These are phyloP conservation scores for Agrilus mali DNA, from an alignment of 2,888 invertebrate genomes.

Conservation along the genomic window DNA sequence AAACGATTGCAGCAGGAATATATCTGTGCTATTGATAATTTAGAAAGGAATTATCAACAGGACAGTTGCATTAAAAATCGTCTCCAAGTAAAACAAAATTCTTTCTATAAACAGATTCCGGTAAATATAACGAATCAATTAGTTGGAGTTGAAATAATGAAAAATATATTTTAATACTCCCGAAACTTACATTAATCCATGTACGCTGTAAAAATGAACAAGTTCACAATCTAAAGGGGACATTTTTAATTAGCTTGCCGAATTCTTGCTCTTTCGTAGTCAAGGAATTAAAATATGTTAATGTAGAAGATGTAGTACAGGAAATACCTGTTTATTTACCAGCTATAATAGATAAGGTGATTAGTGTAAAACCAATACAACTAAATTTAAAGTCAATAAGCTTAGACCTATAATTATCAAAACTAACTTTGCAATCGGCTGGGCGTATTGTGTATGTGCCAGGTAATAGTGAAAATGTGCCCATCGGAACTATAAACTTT, in stretches of 20 bases:
- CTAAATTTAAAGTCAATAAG: slow-evolving; percentile 2
- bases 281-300: not conserved
- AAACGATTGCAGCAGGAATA: not conserved
- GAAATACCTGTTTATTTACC: slow-evolving; percentile 2
- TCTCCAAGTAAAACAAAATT: slow-evolving; percentile 1
- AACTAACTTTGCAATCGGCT: not conserved
- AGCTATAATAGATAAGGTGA: not conserved
- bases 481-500: too few relatives aligned
- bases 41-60: slow-evolving; percentile 3
- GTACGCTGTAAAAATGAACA: not conserved
- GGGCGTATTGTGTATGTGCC: too few relatives aligned
- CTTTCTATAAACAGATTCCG: not conserved
- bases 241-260: not conserved
- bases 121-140: too few relatives aligned
- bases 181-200: not conserved
- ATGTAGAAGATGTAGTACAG: not conserved
- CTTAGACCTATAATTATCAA: slow-evolving; percentile 1
- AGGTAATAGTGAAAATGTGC: too few relatives aligned
- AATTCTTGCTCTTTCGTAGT: not conserved
- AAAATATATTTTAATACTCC: not conserved
- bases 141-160: too few relatives aligned
- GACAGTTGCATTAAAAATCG: not conserved
- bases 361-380: not conserved
- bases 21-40: not conserved
- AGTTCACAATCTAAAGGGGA: not conserved